These are phyloP conservation scores for Physella acuta DNA, from an alignment of 1,140 invertebrate genomes.

Conservation along the genomic window DNA sequence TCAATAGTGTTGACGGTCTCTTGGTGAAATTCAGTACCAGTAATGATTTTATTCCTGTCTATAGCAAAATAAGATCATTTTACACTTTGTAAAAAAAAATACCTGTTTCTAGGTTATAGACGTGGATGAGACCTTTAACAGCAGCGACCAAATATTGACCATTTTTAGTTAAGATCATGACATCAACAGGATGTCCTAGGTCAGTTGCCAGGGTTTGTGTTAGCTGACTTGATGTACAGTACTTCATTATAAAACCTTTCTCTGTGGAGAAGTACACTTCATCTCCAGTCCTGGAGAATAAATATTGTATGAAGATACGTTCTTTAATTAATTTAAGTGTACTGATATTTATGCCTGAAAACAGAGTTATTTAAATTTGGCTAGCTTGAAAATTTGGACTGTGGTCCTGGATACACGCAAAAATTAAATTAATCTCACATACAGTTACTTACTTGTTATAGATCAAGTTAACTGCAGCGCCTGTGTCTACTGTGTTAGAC, in stretches of 20 bases:
- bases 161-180: slow-evolving; percentile 25
- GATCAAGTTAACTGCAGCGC: not conserved
- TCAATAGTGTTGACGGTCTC: no score
- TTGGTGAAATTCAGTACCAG: no score
- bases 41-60: no score
- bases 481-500: not conserved
- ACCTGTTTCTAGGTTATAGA: slow-evolving; percentile 18
- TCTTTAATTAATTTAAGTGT: no score
- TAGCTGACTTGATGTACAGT: not conserved
- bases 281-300: not conserved
- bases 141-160: slow-evolving; percentile 25
- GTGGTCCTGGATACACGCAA: no score
- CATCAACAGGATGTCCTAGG: slow-evolving; percentile 18
- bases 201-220: slow-evolving; percentile 3
- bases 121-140: slow-evolving; percentile 18
- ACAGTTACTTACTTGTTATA: slow-evolving; percentile 10
- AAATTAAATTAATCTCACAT: no score
- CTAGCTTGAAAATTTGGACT: no score
- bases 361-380: no score
- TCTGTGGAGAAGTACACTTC: slow-evolving; percentile 23
- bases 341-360: no score
- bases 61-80: no score
- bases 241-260: slow-evolving; percentile 19
- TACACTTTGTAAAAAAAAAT: no score
- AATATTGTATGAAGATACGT: no score